Base-by-base conservation (phyloP, 2,113 vertebrate genomes). In the Archilochus colubris region DNA sequence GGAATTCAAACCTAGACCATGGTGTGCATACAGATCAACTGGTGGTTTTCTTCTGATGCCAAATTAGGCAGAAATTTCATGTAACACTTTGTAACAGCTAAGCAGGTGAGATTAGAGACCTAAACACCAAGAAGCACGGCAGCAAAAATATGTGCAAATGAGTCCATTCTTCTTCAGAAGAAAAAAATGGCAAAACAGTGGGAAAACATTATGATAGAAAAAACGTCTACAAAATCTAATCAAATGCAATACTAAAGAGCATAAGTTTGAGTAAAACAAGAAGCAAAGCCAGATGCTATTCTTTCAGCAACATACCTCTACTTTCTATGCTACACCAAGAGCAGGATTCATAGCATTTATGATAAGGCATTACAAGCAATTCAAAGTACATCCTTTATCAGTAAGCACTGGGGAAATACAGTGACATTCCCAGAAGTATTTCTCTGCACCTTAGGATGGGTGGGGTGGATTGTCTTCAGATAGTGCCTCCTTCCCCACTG, bases 1-100 rank as follows among this genome's bases (percentile, higher is more conserved):
- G 91, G 86, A 92, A 92, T 54, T 69, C 61, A 84, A 50, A 94
- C 62, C 33, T 66, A 89, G 81, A 76, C 31, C 36, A 2, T 44
- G 30, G 40, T 16, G 40, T 85, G 69, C 81, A 73, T 54, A 84
- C 18, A 82, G 33, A 95, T 97, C 69, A 82, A 38, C 74, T 84
- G 74, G 78, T 61, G 81, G 85, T 88, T 79, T 66, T 66, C 74
- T 89, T 69, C 78, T 19, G 40, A 66, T 43, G 84, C 62, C 62
- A 93, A 80, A 97, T 95, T 58, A 91, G 59, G n/a, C 90, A 93
- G 74, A 92, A 80, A 95, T 85, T 76, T 91, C 92, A 85, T 38
- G 24, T 61, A 92, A 79, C 81, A 46, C 57, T 81, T 55, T 40
- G 12, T 57, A 88, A 72, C 61, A 81, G 86, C 64, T 79, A 78